Percentiles rank a stretch among this genome's conserved stretches.
Conservation (phyloP, 2,888 invertebrate species). For the Melinaea menophilus region DNA sequence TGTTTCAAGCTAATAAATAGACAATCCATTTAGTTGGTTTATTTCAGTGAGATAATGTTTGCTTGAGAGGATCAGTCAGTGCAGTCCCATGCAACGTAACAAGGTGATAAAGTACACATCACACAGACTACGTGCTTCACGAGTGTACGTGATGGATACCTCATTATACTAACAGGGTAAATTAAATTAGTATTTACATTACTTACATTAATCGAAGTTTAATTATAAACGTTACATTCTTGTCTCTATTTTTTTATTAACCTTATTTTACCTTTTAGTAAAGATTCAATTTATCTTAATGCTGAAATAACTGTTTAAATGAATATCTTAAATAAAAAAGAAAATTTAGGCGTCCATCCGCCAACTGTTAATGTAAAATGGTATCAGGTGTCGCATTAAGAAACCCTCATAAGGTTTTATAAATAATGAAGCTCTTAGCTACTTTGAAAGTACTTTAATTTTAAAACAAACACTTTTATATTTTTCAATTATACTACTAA, state of each 20-base stretch:
- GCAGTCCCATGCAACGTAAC: conserved; percentile 21
- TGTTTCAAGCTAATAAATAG: neutral
- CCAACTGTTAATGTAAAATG: conserved; percentile 19
- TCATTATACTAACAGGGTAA: conserved; percentile 18
- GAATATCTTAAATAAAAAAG: neutral
- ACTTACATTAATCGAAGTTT: conserved; percentile 14
- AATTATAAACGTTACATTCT: neutral
- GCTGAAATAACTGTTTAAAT: conserved; percentile 3
- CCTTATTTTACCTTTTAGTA: too few relatives aligned
- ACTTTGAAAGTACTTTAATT: neutral
- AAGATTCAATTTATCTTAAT: neutral
- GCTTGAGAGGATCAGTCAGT: conserved; percentile 21
- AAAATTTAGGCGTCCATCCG: neutral
- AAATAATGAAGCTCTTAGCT: conserved; percentile 6
- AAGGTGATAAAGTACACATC: conserved; percentile 63
- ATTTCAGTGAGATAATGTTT: conserved; percentile 8
- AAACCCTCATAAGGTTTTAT: conserved; percentile 13
- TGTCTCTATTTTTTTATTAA: too few relatives aligned
- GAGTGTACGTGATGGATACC: conserved; percentile 42
- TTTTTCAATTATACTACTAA: neutral
- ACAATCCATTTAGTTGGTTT: neutral
- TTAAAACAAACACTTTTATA: neutral
- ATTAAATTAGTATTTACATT: conserved; percentile 28
- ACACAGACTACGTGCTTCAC: conserved; percentile 56
- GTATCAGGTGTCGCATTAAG: conserved; percentile 16